phyloP scores from a whole-genome alignment of 2,113 vertebrate genomes.

The Arizona elegans region DNA sequence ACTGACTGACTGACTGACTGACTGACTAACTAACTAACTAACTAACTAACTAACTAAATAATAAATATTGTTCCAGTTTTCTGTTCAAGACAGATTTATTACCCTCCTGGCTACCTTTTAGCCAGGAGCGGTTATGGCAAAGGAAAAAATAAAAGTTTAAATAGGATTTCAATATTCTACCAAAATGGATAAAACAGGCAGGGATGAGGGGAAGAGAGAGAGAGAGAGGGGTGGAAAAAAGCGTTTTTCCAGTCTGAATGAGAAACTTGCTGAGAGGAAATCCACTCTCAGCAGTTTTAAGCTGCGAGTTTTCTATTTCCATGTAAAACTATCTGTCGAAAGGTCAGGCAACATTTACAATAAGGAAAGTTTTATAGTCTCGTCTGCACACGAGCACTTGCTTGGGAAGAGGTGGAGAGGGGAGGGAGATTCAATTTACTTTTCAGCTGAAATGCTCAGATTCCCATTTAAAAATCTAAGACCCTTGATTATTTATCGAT shows the following conservation, averaged over 20 bases:
- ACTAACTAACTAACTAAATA: too few species aligned
- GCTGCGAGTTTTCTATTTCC: constrained; percentile 67
- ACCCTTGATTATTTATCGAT: constrained; percentile 97
- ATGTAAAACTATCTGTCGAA: constrained; percentile 66
- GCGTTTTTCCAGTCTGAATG: constrained; percentile 46
- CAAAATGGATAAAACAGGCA: constrained; percentile 31
- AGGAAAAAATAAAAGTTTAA: constrained; percentile 38
- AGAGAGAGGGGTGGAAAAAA: not conserved
- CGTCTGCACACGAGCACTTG: constrained; percentile 51
- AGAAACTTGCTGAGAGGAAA: constrained; percentile 56
- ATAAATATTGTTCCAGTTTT: not conserved
- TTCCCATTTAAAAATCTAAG: constrained; percentile 95
- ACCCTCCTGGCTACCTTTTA: constrained; percentile 3
- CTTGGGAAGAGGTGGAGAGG: constrained; percentile 49
- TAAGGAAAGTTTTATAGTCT: constrained; percentile 59
- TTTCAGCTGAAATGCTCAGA: constrained; percentile 80
- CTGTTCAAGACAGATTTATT: not conserved
- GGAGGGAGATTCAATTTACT: constrained; percentile 81
- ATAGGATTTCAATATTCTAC: constrained; percentile 50
- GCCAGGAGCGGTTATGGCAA: too few species aligned
- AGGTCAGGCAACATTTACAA: constrained; percentile 65
- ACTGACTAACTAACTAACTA: too few species aligned
- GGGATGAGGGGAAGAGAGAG: constrained; percentile 19
- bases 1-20: too few species aligned
- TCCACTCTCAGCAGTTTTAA: constrained; percentile 51